Evolutionary conservation across 2,797 vertebrate species (phyloP).

Genomic region (Rhinatrema bivittatum): DNA sequence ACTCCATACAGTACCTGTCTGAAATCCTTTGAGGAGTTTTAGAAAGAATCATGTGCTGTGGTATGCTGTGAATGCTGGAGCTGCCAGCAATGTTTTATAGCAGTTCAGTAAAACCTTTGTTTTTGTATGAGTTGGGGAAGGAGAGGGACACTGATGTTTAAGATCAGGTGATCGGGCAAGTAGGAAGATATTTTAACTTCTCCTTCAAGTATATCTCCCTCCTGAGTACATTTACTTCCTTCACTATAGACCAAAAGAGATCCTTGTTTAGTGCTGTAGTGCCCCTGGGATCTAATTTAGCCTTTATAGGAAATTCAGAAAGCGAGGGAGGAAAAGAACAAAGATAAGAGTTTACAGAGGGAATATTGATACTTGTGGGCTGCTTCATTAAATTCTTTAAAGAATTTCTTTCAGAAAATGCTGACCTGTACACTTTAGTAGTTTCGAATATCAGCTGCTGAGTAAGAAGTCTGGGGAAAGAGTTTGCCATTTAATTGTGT

Average conservation of each 20-base stretch:
- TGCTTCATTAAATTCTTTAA: constrained; percentile 46
- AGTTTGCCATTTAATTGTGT: background rate
- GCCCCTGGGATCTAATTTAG: constrained; percentile 63
- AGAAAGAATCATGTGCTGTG: background rate
- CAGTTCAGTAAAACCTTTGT: constrained; percentile 7
- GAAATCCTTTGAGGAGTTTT: background rate
- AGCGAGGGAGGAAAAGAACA: constrained; percentile 42
- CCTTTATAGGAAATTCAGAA: constrained; percentile 61
- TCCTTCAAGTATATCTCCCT: constrained; percentile 45
- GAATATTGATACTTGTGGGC: constrained; percentile 54
- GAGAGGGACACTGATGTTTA: too few species aligned
- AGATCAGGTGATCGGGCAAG: too few species aligned
- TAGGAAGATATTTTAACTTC: constrained; percentile 40
- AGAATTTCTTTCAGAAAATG: constrained; percentile 46
- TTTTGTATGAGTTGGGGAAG: too few species aligned
- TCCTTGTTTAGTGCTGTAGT: constrained; percentile 54
- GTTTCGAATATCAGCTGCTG: constrained; percentile 10
- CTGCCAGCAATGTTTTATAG: constrained; percentile 3
- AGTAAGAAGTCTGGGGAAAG: constrained; percentile 12
- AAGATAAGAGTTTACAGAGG: constrained; percentile 44
- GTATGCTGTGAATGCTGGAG: background rate
- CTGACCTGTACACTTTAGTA: constrained; percentile 37
- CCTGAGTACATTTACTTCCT: constrained; percentile 54
- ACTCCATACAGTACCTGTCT: background rate
- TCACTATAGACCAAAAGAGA: constrained; percentile 53